Evolutionary conservation across 2,888 invertebrate species (phyloP).

Genomic region (Willowsia nigromaculata): DNA sequence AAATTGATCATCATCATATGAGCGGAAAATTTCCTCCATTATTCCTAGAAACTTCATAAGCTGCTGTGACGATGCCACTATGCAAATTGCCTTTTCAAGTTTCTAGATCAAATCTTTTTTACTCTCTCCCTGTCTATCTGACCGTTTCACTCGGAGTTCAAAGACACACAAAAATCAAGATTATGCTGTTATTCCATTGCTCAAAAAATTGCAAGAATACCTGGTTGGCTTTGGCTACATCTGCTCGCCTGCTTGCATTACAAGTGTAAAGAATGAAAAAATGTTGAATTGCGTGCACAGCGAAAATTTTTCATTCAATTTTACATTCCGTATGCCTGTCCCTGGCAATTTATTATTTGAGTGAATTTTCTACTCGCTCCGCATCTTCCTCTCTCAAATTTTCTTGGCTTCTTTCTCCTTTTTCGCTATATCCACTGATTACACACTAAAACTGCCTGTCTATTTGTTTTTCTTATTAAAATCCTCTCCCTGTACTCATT

Average conservation of each 20-base stretch:
- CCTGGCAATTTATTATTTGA: not conserved
- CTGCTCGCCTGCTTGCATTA: no score
- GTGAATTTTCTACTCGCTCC: no score
- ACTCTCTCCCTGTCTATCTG: conserved; percentile 18
- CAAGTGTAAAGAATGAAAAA: not conserved
- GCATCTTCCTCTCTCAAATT: not conserved
- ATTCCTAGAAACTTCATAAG: not conserved
- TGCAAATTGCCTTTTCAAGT: conserved; percentile 9
- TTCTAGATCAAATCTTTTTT: conserved; percentile 35
- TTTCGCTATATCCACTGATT: no score
- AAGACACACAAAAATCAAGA: conserved; percentile 21
- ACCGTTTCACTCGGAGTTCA: conserved; percentile 55
- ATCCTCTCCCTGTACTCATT: not conserved
- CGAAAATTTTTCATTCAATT: conserved; percentile 36
- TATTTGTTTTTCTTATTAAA: conserved; percentile 33
- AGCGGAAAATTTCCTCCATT: not conserved
- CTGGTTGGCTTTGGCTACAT: no score
- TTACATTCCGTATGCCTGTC: conserved; percentile 12
- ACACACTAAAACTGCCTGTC: not conserved
- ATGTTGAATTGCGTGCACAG: conserved; percentile 45
- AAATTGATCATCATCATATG: not conserved
- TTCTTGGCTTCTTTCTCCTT: not conserved
- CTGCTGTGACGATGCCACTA: not conserved
- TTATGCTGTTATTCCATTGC: not conserved
- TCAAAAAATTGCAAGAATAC: no score